Evolutionary conservation across 2,888 invertebrate genomes (phyloP).

Genomic region (Andricus curvator): DNA sequence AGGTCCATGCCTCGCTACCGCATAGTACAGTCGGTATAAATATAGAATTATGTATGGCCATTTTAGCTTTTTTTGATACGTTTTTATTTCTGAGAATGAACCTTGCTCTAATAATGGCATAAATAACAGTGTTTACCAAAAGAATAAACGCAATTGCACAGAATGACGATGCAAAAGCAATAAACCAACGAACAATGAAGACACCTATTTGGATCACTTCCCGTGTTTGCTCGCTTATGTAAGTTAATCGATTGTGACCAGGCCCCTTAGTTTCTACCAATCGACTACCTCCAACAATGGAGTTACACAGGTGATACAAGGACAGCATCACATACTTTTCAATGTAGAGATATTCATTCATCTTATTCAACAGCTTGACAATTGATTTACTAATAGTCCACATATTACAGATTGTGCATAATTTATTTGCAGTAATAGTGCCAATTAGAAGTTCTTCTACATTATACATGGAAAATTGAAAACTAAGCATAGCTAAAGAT

Average conservation of each 20-base stretch:
- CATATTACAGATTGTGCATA: not conserved
- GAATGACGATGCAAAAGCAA: constrained; percentile 22
- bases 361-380: constrained; percentile 29
- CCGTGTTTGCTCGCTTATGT: constrained; percentile 59
- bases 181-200: constrained; percentile 58
- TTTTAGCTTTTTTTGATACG: no score
- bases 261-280: constrained; percentile 50
- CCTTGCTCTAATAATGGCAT: no score
- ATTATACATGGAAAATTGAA: not conserved
- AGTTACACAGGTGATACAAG: constrained; percentile 62
- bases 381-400: constrained; percentile 29
- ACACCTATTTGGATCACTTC: constrained; percentile 62
- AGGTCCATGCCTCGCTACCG: no score
- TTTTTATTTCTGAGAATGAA: no score
- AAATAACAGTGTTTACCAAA: constrained; percentile 45
- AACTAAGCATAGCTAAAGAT: not conserved
- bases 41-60: no score
- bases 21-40: no score
- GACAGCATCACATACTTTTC: constrained; percentile 43
- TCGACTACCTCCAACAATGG: constrained; percentile 44
- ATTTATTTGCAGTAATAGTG: not conserved
- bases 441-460: not conserved
- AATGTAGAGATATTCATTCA: constrained; percentile 18
- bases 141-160: constrained; percentile 11
- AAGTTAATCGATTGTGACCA: constrained; percentile 50